These are phyloP conservation scores for Lithosia quadra DNA, from an alignment of 2,888 invertebrate species.

Conservation along the genomic window DNA sequence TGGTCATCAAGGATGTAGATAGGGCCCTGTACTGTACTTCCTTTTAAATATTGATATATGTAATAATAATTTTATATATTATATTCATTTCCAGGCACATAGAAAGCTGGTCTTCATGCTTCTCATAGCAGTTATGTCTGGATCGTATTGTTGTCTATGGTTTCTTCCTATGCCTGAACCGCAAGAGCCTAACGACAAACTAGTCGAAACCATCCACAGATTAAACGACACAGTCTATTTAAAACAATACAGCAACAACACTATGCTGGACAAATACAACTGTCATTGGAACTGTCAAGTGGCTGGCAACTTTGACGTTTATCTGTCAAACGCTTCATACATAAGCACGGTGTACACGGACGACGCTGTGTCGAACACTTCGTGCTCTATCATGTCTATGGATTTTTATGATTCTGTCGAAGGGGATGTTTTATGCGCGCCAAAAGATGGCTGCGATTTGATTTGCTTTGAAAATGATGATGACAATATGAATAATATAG, in stretches of 20 bases:
- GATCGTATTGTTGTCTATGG: slow-evolving; percentile 90
- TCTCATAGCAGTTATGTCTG: slow-evolving; percentile 88
- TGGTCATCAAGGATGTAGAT: too few species aligned
- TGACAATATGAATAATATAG: slow-evolving; percentile 45
- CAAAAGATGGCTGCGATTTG: slow-evolving; percentile 68
- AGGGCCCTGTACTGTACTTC: too few species aligned
- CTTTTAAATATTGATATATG: too few species aligned
- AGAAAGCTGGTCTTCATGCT: slow-evolving; percentile 91
- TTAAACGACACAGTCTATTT: slow-evolving; percentile 75
- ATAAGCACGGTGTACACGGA: slow-evolving; percentile 72
- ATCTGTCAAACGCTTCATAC: slow-evolving; percentile 67
- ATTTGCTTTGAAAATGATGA: slow-evolving; percentile 70
- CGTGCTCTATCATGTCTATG: slow-evolving; percentile 75
- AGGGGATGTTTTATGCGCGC: slow-evolving; percentile 65
- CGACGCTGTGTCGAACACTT: slow-evolving; percentile 58
- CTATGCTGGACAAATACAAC: slow-evolving; percentile 66
- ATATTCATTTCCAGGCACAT: slow-evolving; percentile 72
- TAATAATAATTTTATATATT: background rate
- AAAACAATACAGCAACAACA: slow-evolving; percentile 52
- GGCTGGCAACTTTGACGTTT: slow-evolving; percentile 63
- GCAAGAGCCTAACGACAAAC: slow-evolving; percentile 42
- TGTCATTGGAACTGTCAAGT: slow-evolving; percentile 77
- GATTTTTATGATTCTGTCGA: slow-evolving; percentile 60
- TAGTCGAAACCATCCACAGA: slow-evolving; percentile 68
- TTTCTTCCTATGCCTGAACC: slow-evolving; percentile 83